phyloP scores from a whole-genome alignment of 1,140 invertebrate genomes.

The Lycorma delicatula region DNA sequence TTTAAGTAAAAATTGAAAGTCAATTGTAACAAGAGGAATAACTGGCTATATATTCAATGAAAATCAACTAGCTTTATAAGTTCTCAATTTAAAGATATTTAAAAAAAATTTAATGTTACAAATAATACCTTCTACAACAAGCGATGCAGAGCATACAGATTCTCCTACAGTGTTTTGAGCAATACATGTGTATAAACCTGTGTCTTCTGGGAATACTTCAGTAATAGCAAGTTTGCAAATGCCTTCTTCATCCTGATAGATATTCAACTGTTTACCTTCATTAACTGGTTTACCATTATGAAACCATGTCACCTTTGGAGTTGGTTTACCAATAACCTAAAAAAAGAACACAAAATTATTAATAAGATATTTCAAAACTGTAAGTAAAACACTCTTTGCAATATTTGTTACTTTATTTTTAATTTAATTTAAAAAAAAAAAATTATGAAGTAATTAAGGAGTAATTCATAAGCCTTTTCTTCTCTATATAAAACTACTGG shows the following conservation, averaged over 20 bases:
- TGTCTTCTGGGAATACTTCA: slow-evolving; percentile 92
- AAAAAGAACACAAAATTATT: slow-evolving; percentile 9
- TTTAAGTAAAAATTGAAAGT: too few relatives aligned
- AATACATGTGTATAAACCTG: slow-evolving; percentile 74
- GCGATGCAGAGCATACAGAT: slow-evolving; percentile 64
- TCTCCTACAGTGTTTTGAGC: slow-evolving; percentile 81
- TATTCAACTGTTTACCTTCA: slow-evolving; percentile 68
- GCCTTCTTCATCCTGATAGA: slow-evolving; percentile 66
- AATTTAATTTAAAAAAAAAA: neutral
- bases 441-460: too few relatives aligned
- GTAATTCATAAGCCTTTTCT: neutral
- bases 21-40: too few relatives aligned
- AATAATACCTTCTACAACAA: slow-evolving; percentile 83
- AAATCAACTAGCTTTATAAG: too few relatives aligned
- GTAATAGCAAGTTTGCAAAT: slow-evolving; percentile 74
- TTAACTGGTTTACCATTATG: slow-evolving; percentile 61
- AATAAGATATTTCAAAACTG: slow-evolving; percentile 7
- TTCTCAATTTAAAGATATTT: too few relatives aligned
- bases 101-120: too few relatives aligned
- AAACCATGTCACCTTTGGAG: slow-evolving; percentile 73
- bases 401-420: neutral
- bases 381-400: neutral
- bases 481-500: too few relatives aligned
- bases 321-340: slow-evolving; percentile 61
- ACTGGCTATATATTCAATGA: too few relatives aligned